Conservation (phyloP, 37 sponge, comb jelly and placozoan genomes). For the Cliona cf. orientalis region DNA sequence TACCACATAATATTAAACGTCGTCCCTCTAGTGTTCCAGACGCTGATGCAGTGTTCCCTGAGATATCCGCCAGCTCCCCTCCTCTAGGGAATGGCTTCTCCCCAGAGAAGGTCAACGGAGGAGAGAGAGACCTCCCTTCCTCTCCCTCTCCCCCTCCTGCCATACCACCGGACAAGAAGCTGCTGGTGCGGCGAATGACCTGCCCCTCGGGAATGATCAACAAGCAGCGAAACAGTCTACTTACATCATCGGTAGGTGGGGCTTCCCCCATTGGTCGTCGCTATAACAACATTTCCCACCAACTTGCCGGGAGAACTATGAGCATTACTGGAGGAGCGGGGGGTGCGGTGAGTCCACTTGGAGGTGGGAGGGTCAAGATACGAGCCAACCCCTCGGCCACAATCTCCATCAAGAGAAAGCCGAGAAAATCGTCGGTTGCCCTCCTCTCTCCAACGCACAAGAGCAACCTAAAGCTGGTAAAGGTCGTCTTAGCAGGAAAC, state of each 20-base stretch:
- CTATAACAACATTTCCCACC: slow-evolving; percentile 4
- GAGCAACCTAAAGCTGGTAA: slow-evolving; percentile 32
- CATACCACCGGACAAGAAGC: background rate
- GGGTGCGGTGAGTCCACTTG: background rate
- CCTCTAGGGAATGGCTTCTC: too few relatives aligned
- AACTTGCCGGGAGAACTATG: background rate
- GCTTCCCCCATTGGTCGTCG: background rate
- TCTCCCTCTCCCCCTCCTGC: background rate
- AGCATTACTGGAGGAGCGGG: background rate
- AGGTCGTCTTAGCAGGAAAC: slow-evolving; percentile 70
- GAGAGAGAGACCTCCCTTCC: background rate
- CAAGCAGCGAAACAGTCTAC: background rate
- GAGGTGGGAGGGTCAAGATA: slow-evolving; percentile 26
- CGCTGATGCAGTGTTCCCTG: too few relatives aligned
- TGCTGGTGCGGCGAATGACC: slow-evolving; percentile 4
- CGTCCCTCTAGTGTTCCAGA: too few relatives aligned
- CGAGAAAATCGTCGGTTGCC: background rate
- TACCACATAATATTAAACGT: background rate
- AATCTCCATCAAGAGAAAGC: background rate
- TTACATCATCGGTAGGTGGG: background rate
- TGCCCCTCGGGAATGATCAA: slow-evolving; percentile 8
- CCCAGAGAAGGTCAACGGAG: background rate
- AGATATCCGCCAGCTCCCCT: too few relatives aligned
- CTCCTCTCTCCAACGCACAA: background rate
- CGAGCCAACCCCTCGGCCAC: slow-evolving; percentile 31